Evolutionary conservation across 2,888 invertebrate species (phyloP).

Genomic region (Drosophila melanosoma): DNA sequence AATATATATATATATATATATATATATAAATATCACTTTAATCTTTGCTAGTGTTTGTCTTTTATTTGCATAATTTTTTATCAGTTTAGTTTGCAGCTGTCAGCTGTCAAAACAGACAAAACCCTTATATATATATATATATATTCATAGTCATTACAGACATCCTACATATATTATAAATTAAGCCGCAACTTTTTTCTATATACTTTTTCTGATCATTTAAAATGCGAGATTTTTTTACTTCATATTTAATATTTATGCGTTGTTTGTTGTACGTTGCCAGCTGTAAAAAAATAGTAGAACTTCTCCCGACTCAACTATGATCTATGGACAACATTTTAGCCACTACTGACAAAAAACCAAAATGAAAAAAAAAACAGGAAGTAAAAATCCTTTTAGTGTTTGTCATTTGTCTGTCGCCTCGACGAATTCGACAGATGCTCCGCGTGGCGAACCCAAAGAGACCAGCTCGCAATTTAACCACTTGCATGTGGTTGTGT

Average conservation of each 20-base stretch:
- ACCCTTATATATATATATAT: background rate
- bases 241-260: background rate
- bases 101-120: background rate
- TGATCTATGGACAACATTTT: slow-evolving; percentile 13
- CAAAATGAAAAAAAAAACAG: too few relatives aligned
- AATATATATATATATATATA: background rate
- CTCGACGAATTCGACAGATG: slow-evolving; percentile 30
- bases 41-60: background rate
- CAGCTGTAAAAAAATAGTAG: background rate
- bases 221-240: background rate
- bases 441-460: slow-evolving; percentile 14
- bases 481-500: slow-evolving; percentile 43
- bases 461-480: slow-evolving; percentile 24
- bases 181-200: background rate
- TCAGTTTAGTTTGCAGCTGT: background rate
- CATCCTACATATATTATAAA: background rate
- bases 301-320: background rate
- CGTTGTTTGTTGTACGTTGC: background rate
- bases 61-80: background rate
- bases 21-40: background rate
- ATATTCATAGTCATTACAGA: background rate
- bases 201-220: background rate
- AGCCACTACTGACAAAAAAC: background rate
- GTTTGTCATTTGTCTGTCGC: slow-evolving; percentile 41
- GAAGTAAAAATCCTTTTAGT: slow-evolving; percentile 6